phyloP scores from a whole-genome alignment of 2,888 invertebrate species.

The Timandra comae region DNA sequence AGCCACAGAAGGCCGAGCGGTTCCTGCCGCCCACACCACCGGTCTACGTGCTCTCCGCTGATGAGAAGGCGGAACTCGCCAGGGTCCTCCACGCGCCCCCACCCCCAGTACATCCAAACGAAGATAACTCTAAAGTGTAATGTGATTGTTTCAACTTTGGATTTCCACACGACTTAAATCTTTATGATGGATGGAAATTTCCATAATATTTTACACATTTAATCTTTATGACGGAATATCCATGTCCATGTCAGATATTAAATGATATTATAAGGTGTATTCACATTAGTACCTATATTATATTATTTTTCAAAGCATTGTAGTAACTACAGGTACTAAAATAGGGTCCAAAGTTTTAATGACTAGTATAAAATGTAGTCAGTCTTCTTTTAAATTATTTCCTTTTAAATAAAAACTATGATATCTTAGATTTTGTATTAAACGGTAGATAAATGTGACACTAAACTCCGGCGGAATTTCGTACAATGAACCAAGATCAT shows the following conservation, averaged over 20 bases:
- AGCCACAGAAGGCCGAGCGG: slow-evolving; percentile 73
- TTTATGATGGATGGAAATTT: too few species aligned
- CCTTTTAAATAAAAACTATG: neutral
- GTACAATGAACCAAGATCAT: too few species aligned
- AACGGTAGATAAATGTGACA: neutral
- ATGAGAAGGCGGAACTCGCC: slow-evolving; percentile 77
- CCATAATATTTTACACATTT: too few species aligned
- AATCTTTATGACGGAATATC: too few species aligned
- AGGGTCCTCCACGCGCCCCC: slow-evolving; percentile 59
- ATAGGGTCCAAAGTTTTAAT: slow-evolving; percentile 59
- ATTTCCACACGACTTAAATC: too few species aligned
- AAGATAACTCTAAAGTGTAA: slow-evolving; percentile 44
- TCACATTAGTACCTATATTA: too few species aligned
- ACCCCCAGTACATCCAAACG: slow-evolving; percentile 35
- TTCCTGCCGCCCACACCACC: slow-evolving; percentile 80
- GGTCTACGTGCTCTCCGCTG: slow-evolving; percentile 81
- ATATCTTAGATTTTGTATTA: neutral
- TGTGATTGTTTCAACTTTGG: slow-evolving; percentile 1
- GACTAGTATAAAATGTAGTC: slow-evolving; percentile 28
- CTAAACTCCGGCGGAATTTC: too few species aligned
- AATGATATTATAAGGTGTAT: too few species aligned
- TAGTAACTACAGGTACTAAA: slow-evolving; percentile 40
- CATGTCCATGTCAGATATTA: too few species aligned
- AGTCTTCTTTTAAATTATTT: neutral
- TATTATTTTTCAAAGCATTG: too few species aligned